A percentile compares a stretch with the other conserved stretches of the same genome.
phyloP scores from a whole-genome alignment of 2,113 vertebrate genomes.

The Carassius carassius region DNA sequence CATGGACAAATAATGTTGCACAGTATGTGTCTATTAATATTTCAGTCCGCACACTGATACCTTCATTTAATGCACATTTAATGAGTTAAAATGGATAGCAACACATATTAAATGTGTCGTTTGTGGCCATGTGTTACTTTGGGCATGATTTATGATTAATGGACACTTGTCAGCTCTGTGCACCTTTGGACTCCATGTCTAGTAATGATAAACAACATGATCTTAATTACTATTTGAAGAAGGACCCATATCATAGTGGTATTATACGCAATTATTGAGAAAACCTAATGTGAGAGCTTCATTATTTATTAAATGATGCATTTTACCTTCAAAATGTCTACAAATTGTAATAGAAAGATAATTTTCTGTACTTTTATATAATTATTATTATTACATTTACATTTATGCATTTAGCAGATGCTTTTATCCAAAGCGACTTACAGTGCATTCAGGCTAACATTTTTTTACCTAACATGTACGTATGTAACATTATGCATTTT shows the following conservation, averaged over 20 bases:
- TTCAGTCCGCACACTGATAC: background rate
- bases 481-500: no score
- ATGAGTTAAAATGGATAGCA: background rate
- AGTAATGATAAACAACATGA: background rate
- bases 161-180: background rate
- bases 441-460: no score
- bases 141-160: background rate
- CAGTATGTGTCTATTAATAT: background rate
- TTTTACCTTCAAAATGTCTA: background rate
- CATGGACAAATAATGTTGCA: background rate
- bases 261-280: background rate
- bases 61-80: background rate
- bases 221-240: background rate
- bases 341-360: no score
- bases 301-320: background rate
- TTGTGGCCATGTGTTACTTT: background rate
- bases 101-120: background rate
- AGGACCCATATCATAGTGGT: background rate
- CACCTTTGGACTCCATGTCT: background rate
- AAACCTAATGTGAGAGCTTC: background rate
- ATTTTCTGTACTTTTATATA: no score
- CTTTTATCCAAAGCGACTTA: no score
- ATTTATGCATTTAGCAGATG: no score
- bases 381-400: no score
- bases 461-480: no score